Base-by-base conservation (phyloP, 2,113 vertebrate genomes). In the Calyptommatus sinebrachiatus region DNA sequence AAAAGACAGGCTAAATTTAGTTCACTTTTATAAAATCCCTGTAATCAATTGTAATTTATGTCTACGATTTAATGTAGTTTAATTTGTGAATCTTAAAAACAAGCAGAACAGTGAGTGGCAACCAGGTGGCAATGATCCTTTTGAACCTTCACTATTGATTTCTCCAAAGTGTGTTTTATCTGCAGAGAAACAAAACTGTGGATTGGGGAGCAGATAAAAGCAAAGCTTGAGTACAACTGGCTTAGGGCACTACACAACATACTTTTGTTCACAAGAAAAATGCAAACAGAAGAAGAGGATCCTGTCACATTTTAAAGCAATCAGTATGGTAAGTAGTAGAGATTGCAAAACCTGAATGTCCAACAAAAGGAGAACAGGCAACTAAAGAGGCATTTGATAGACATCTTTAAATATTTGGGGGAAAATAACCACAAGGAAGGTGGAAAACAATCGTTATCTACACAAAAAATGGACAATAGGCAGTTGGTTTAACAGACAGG, bases 401-500 rank as follows among this genome's bases (percentile, higher is more conserved):
- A 21, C 28, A 31, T 79, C 70, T 73, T 22, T 61, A 80, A 80
- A 66, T 80, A 73, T 80, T 73, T 80, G 46, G 61, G 46, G 65
- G 72, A 65, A 8, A 50, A 50, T 50, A 26, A 41, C 45, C n/a
- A 31, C 78, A 66, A 53, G 63, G 21, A 65, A 73, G 41, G 48
- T 71, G 71, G 78, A 73, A 21, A 65, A 16, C 61, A 73, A 50
- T 80, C 65, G 61, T 72, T 73, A 80, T 80, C 70, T 73, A 22
- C 41, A 20, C n/a, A 63, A 57, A 65, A 53, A 53, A 18, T 63
- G 71, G 70, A 63, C 61, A 50, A 72, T n/a, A 73, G 70, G 8
- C 8, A 50, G 45, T 73, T 80, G 45, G 61, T 65, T 73, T 73
- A 80, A 66, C 61, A 22, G 26, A 28, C 60, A 80, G 70, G 78